Evolutionary conservation across 2,797 vertebrate species (phyloP), one percentile per base, ranked within the genome.

Genomic region (Coreius guichenoti): DNA sequence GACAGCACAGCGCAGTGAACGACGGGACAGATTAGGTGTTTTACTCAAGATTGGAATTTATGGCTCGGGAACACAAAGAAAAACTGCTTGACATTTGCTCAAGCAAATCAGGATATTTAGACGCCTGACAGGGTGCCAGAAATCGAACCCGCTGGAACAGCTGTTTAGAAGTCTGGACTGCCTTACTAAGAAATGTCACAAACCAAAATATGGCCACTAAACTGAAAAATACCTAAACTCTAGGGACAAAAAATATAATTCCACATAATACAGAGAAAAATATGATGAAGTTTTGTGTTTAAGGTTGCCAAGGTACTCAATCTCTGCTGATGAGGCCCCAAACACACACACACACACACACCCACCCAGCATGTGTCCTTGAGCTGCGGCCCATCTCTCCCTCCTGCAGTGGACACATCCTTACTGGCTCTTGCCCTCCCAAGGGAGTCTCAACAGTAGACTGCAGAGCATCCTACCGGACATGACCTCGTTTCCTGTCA

Each of bases 401-500:
- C 70, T 79, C 39, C 43, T 49, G 31, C 72, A n/a, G 80, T 36
- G 77, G 82, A 88, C 89, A 90, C 90, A 87, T 92, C 90, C 91
- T 90, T 56, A 85, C 84, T 63, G 79, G 85, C 86, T 88, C 89
- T 84, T 70, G 74, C 21, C 43, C 58, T 86, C 89, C 69, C 87
- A 31, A 16, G 63, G 85, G 88, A 88, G 54, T 87, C 83, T 77
- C 87, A 87, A 89, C 74, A 58, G 88, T 86, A 75, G 79, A 80
- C 81, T 79, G 72, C 58, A 86, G 67, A 76, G 80, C 84, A 88
- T 87, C 88, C 87, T 85, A 87, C 88, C 85, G 89, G 91, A 90
- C 87, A 29, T 85, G 89, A 89, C 85, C 88, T 89, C 17, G 74
- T 84, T 91, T 92, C 90, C 89, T 88, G 70, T 31, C 54, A 19